Evolutionary conservation across 2,113 vertebrate species (phyloP).

Genomic region (Rhabdomys dilectus): DNA sequence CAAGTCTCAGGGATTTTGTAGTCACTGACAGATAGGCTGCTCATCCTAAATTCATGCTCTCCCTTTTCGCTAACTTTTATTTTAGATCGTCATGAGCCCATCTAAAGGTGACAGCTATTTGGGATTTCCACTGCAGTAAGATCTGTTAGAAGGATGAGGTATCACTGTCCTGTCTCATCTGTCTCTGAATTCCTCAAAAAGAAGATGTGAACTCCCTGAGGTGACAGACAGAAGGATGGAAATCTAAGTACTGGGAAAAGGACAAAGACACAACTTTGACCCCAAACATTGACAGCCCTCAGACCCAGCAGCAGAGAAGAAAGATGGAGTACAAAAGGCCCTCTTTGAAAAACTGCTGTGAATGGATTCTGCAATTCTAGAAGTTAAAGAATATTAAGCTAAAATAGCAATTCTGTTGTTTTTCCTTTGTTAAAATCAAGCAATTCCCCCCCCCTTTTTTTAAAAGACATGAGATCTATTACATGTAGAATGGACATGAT

Average conservation of each 20-base stretch:
- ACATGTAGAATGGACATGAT: background rate
- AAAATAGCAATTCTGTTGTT: background rate
- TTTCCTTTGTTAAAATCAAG: conserved; percentile 46
- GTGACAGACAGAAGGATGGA: background rate
- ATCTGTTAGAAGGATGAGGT: background rate
- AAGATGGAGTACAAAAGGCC: background rate
- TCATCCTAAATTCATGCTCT: accelerated
- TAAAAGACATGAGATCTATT: background rate
- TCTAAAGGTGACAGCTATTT: background rate
- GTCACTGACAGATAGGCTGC: background rate
- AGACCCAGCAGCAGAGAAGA: background rate
- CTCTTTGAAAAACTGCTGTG: background rate
- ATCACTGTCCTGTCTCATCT: background rate
- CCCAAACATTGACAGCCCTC: no score
- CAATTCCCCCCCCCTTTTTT: background rate
- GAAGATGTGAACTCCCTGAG: background rate
- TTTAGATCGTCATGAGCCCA: background rate
- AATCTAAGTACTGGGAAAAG: background rate
- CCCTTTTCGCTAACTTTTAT: background rate
- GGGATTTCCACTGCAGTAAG: no score
- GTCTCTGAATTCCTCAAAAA: background rate
- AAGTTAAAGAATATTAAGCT: background rate
- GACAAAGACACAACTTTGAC: background rate
- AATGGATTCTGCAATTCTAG: background rate
- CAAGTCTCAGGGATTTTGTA: background rate